Evolutionary conservation across 1,140 invertebrate species (phyloP), one percentile per base, ranked within the genome.

Genomic region (Heterodera schachtii): DNA sequence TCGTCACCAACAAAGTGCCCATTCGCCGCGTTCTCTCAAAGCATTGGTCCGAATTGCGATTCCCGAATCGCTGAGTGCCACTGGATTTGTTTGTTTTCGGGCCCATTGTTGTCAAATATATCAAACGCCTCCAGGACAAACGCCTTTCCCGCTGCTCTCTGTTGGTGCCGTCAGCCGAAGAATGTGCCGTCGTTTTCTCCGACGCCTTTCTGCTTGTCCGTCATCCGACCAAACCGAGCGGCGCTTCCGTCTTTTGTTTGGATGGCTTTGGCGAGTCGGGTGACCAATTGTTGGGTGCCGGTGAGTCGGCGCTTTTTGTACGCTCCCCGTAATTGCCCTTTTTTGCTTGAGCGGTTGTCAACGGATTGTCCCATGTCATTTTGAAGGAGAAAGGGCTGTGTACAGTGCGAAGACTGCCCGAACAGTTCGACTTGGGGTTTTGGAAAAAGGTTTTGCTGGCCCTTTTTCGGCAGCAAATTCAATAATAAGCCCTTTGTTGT

Each of bases 151-250:
- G 47, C 7, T 52, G 49, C 11, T 44, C 52, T 52, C 69, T 78
- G 47, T 70, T 78, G 19, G 66, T 70, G 31, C 77, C 77, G 44
- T 69, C 64, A 11, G 70, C 13, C 47, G 77, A 78, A 31, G 77
- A 78, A 44, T 78, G 77, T 78, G 66, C 64, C 70, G 44, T 78
- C 66, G 77, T 64, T 31, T 69, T 78, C 70, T 66, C 66, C 47
- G 77, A 78, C 46, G 44, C 77, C 31, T 78, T 78, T 69, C 13
- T 78, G 66, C 60, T 78, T 9, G 70, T 78, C 47, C 77, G 77
- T 49, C 77, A 78, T n/a, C 64, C 66, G 31, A 19, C 11, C 44
- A 69, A 78, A 19, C 66, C 49, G 77, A 47, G 43, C 77, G 19
- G 70, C 3, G 64, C 64, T 52, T 0, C 52, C 44, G 0, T 9